phyloP scores from a whole-genome alignment of 2,888 invertebrate genomes.

The Tenodera sinensis region DNA sequence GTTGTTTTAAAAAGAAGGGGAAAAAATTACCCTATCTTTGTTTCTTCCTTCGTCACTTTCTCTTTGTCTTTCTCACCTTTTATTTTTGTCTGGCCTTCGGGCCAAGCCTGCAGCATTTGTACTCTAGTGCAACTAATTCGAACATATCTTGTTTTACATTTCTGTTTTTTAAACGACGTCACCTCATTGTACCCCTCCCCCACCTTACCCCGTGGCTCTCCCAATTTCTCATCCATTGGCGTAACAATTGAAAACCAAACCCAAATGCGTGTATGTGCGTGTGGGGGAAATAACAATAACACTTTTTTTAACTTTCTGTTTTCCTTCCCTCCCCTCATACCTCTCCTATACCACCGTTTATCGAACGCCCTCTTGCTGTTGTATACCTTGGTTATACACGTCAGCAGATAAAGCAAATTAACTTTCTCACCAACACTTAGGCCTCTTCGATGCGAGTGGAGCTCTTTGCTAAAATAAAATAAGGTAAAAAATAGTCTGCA shows the following conservation, averaged over 20 bases:
- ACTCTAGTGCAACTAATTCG: neutral
- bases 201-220: neutral
- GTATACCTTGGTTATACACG: slow-evolving; percentile 4
- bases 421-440: slow-evolving; percentile 4
- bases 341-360: neutral
- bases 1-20: neutral
- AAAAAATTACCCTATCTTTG: neutral
- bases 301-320: too few species aligned
- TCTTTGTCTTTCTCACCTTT: neutral
- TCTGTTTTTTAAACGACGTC: neutral
- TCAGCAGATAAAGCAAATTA: slow-evolving; percentile 22
- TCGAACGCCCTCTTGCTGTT: slow-evolving; percentile 8
- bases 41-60: neutral
- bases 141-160: neutral
- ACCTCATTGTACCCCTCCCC: neutral
- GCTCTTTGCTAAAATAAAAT: neutral
- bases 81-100: neutral
- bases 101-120: neutral
- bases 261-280: neutral
- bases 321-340: neutral
- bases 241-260: neutral
- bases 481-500: neutral
- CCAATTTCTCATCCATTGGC: neutral
- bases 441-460: neutral
- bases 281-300: neutral